phyloP scores from a whole-genome alignment of 2,888 invertebrate genomes.

The Operophtera brumata region DNA sequence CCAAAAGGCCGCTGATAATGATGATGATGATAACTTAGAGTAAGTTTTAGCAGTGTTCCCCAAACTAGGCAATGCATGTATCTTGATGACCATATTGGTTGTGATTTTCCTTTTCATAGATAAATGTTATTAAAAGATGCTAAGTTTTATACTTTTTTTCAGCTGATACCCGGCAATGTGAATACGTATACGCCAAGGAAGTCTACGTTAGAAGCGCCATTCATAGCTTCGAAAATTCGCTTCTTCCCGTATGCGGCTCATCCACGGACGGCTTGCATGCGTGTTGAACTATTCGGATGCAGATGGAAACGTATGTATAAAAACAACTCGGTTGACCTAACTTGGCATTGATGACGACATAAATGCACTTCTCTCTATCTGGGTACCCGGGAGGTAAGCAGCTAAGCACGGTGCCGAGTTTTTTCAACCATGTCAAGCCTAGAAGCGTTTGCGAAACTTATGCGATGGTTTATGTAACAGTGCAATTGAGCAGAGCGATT shows the following conservation, averaged over 20 bases:
- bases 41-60: no score
- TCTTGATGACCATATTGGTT: no score
- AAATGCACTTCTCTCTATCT: not conserved
- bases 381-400: not conserved
- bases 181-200: slow-evolving; percentile 87
- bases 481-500: slow-evolving; percentile 26
- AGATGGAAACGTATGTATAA: slow-evolving; percentile 76
- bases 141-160: slow-evolving; percentile 45
- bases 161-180: slow-evolving; percentile 88
- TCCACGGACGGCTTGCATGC: slow-evolving; percentile 93
- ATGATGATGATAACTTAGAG: no score
- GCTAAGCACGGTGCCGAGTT: slow-evolving; percentile 7
- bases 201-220: slow-evolving; percentile 89
- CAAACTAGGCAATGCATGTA: no score
- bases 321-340: slow-evolving; percentile 1
- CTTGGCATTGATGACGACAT: slow-evolving; percentile 3
- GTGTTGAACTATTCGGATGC: slow-evolving; percentile 95
- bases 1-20: no score
- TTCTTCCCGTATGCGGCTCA: slow-evolving; percentile 94
- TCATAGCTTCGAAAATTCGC: slow-evolving; percentile 91
- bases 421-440: slow-evolving; percentile 47
- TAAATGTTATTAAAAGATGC: no score
- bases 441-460: slow-evolving; percentile 19
- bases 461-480: slow-evolving; percentile 34
- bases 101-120: no score